Evolutionary conservation across 2,888 invertebrate species (phyloP), one percentile per base, ranked within the genome.

Genomic region (Folsomia manolachei): DNA sequence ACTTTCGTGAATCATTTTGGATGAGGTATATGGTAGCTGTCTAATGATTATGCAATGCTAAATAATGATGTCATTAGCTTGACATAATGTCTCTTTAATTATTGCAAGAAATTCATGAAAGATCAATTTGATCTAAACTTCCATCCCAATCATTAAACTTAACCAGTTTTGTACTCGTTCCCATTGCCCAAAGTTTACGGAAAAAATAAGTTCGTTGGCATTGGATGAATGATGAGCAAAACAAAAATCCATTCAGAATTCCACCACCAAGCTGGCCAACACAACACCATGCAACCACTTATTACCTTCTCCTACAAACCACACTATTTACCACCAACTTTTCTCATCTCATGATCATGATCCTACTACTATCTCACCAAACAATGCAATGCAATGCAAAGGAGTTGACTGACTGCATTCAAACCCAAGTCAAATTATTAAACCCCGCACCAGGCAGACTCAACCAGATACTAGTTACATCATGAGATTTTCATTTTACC

Each of bases 141-240:
- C 14, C 26, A 27, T 27, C n/a, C n/a, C n/a, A n/a, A n/a, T n/a
- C 63, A 63, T n/a, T 63, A n/a, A 63, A 63, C 62, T 62, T 24
- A 62, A 62, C 62, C 62, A 62, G 62, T 62, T 62, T 62, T 39
- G 39, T 39, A 39, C 4, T 39, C 7, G n/a, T n/a, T n/a, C n/a
- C n/a, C n/a, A n/a, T n/a, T n/a, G n/a, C n/a, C n/a, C n/a, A 4
- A n/a, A 56, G 26, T 63, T 27, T 27, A 25, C 1, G 19, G 63
- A 63, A 63, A 63, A 63, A 63, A 27, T 26, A 63, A 27, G 63
- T 63, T 63, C 63, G 63, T 63, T 63, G 63, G 63, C 63, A 63
- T 27, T 63, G 25, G 63, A 63, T 63, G n/a, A n/a, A n/a, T n/a
- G 62, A 62, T 62, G 21, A 62, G 24, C 62, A 23, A 19, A 63